Conservation (phyloP, 2,888 invertebrate genomes). For the Drosophila melanosoma region DNA sequence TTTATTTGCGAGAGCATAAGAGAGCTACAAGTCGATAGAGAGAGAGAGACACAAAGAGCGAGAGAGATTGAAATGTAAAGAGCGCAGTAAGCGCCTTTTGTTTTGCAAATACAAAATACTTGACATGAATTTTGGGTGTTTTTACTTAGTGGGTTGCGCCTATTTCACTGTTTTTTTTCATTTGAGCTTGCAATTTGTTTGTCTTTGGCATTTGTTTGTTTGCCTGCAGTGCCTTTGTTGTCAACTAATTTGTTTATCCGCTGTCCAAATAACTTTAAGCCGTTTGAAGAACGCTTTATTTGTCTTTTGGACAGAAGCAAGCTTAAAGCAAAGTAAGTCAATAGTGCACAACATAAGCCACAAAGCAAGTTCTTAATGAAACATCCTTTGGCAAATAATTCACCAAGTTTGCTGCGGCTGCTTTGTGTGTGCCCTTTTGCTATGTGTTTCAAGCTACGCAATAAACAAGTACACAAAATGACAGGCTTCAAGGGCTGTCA, state of each 20-base stretch:
- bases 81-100: conserved; percentile 22
- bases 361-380: conserved; percentile 25
- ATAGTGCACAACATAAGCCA: conserved; percentile 20
- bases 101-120: conserved; percentile 55
- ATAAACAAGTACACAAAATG: conserved; percentile 6
- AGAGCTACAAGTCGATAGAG: background rate
- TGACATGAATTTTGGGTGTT: conserved; percentile 42
- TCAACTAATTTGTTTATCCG: conserved; percentile 73
- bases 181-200: conserved; percentile 54
- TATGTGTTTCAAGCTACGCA: conserved; percentile 1
- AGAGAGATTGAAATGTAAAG: conserved; percentile 16
- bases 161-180: conserved; percentile 6
- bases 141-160: conserved; percentile 11
- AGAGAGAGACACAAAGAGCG: background rate
- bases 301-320: conserved; percentile 24
- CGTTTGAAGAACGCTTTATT: conserved; percentile 38
- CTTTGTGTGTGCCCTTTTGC: conserved; percentile 13
- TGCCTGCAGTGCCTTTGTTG: conserved; percentile 63
- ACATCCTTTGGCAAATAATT: conserved; percentile 20
- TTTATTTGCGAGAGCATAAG: conserved; percentile 41
- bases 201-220: conserved; percentile 66
- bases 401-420: conserved; percentile 30
- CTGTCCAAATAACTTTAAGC: conserved; percentile 56
- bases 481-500: conserved; percentile 3
- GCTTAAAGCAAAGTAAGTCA: conserved; percentile 19